A percentile compares a stretch with the other conserved stretches of the same genome.
Evolutionary conservation across 2,113 vertebrate genomes (phyloP).

Genomic region (Cettia cetti): DNA sequence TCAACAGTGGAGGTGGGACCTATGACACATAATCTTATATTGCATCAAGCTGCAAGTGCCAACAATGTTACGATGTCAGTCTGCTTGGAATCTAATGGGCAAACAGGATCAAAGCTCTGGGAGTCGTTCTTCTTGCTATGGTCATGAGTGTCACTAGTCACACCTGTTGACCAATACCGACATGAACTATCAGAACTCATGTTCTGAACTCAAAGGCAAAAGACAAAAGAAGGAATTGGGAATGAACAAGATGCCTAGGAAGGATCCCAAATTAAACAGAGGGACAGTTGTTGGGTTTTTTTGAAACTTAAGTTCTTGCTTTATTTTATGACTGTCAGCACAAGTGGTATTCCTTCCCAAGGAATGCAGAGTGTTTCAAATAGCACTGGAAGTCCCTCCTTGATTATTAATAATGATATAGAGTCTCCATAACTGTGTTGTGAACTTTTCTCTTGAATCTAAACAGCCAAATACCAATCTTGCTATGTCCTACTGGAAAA

Average conservation of each 20-base stretch:
- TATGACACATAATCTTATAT: neutral
- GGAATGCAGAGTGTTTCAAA: conserved; percentile 1
- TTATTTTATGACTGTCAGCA: neutral
- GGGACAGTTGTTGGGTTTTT: neutral
- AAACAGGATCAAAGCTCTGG: neutral
- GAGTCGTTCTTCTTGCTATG: neutral
- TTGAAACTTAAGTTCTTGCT: neutral
- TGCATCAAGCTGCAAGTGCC: neutral
- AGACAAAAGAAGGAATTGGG: neutral
- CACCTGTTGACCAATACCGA: neutral
- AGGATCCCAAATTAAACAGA: neutral
- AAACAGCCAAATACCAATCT: neutral
- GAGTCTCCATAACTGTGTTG: neutral
- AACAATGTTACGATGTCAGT: neutral
- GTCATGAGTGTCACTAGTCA: neutral
- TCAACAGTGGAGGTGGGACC: neutral
- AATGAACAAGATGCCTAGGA: neutral
- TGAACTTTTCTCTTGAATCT: neutral
- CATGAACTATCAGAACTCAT: neutral
- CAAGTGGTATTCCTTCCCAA: conserved; percentile 36
- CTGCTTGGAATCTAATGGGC: neutral
- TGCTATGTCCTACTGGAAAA: neutral
- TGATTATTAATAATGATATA: neutral
- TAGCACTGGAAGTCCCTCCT: conserved; percentile 24
- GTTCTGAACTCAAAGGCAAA: neutral